Conservation (phyloP, 2,888 invertebrate species). For the Morinoia aosen region DNA sequence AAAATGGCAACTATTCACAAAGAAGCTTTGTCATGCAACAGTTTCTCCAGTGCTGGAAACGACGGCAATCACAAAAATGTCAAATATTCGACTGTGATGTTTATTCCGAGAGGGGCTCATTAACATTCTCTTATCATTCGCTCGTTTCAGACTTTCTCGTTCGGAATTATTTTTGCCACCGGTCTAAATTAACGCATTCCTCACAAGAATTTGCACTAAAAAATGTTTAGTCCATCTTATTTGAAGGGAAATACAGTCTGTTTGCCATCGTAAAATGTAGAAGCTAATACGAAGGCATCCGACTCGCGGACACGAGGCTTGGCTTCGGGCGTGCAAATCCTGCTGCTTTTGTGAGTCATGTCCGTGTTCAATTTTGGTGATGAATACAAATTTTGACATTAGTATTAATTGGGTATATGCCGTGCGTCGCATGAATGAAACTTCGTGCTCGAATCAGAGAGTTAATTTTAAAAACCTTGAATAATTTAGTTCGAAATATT, state of each 20-base stretch:
- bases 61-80: constrained; percentile 36
- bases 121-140: constrained; percentile 8
- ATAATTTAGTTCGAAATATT: background rate
- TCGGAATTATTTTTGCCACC: constrained; percentile 24
- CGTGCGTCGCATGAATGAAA: background rate
- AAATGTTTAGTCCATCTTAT: background rate
- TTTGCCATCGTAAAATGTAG: constrained; percentile 30
- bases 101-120: background rate
- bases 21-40: constrained; percentile 38
- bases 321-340: background rate
- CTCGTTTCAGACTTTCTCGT: background rate
- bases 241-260: constrained; percentile 21
- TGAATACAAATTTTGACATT: background rate
- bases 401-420: background rate
- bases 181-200: constrained; percentile 40
- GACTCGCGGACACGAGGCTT: background rate
- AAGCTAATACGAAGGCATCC: constrained; percentile 7
- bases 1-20: constrained; percentile 43
- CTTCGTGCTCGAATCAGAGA: background rate
- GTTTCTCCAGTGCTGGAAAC: constrained; percentile 16
- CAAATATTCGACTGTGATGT: constrained; percentile 32
- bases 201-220: background rate
- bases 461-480: background rate
- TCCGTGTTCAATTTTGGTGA: background rate
- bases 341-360: background rate